Conservation (phyloP, 2,888 invertebrate genomes). For the Drosophila niveifrons region DNA sequence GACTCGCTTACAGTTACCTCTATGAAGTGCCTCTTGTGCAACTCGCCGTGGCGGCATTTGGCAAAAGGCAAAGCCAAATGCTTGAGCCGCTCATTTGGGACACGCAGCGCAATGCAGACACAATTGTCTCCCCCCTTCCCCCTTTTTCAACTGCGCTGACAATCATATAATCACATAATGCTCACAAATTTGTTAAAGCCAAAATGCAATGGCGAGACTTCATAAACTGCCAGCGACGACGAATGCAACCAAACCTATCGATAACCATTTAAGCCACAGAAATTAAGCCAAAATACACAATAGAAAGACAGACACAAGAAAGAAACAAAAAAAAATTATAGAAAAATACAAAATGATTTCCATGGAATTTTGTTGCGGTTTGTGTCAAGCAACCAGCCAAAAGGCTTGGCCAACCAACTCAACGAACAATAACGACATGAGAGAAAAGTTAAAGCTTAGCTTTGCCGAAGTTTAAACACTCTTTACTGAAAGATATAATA, state of each 20-base stretch:
- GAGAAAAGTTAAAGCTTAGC: background rate
- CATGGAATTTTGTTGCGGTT: conserved; percentile 55
- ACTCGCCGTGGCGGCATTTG: conserved; percentile 54
- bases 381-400: conserved; percentile 19
- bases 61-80: conserved; percentile 25
- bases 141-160: background rate
- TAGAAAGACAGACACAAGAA: conserved; percentile 8
- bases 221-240: conserved; percentile 32
- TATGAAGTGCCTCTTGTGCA: conserved; percentile 38
- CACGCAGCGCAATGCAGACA: conserved; percentile 49
- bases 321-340: background rate
- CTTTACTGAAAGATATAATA: background rate
- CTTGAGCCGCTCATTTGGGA: conserved; percentile 36
- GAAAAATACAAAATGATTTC: conserved; percentile 26
- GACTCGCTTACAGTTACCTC: conserved; percentile 29
- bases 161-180: conserved; percentile 55
- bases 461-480: background rate
- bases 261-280: conserved; percentile 69
- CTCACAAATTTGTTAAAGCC: conserved; percentile 49
- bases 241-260: conserved; percentile 46
- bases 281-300: conserved; percentile 46
- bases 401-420: conserved; percentile 46
- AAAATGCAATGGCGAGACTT: conserved; percentile 33
- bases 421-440: conserved; percentile 11
- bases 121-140: conserved; percentile 25